A percentile compares a stretch with the other conserved stretches of the same genome.
Evolutionary conservation across 2,113 vertebrate species (phyloP).

Genomic region (Indicator indicator): DNA sequence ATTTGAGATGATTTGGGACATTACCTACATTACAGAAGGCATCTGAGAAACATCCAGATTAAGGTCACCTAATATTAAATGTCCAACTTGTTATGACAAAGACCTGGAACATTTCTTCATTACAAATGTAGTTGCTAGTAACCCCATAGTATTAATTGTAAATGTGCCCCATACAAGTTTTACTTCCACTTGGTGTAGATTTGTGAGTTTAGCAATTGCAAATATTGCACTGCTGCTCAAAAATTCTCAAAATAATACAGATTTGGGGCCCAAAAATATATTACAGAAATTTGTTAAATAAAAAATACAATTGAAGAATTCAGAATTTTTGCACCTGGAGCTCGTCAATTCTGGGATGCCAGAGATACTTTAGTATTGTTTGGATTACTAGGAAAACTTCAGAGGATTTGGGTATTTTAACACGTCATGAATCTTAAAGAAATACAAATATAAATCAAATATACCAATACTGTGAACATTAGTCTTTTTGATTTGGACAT

Average conservation of each 20-base stretch:
- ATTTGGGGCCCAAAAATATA: neutral
- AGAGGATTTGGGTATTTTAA: neutral
- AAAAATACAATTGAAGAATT: neutral
- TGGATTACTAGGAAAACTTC: neutral
- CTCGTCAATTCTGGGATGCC: neutral
- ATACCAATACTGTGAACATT: neutral
- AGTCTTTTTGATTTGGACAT: neutral
- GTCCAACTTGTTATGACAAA: no score
- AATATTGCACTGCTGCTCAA: neutral
- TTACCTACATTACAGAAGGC: no score
- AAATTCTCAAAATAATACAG: neutral
- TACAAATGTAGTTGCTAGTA: no score
- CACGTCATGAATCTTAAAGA: neutral
- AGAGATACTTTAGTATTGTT: neutral
- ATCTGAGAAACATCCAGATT: no score
- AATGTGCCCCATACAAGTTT: neutral
- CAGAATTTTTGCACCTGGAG: neutral
- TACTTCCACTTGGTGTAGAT: neutral
- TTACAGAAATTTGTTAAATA: neutral
- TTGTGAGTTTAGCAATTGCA: neutral
- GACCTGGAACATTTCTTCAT: no score
- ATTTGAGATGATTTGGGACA: no score
- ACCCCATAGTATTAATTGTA: neutral
- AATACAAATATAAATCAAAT: neutral
- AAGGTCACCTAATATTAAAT: no score